Conservation (phyloP, 2,888 invertebrate species). For the Rhodophaea formosa region DNA sequence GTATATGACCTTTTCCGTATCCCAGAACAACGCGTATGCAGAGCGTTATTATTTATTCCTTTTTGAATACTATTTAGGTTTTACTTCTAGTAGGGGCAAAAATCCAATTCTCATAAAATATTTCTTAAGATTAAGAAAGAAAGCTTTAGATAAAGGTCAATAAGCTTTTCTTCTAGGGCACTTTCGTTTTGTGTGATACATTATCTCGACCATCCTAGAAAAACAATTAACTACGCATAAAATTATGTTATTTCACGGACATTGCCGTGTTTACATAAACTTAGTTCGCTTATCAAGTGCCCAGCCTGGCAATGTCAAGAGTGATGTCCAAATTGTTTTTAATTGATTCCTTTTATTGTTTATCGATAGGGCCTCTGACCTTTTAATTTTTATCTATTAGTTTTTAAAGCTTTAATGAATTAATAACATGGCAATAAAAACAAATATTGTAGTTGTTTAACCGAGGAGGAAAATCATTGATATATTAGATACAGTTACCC, state of each 20-base stretch:
- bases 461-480: too few relatives aligned
- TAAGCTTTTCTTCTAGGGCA: background rate
- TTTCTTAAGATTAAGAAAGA: too few relatives aligned
- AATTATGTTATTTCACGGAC: background rate
- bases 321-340: background rate
- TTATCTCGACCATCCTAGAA: background rate
- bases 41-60: too few relatives aligned
- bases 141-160: too few relatives aligned
- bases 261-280: background rate
- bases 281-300: background rate
- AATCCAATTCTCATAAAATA: too few relatives aligned
- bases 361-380: background rate
- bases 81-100: too few relatives aligned
- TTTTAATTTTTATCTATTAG: background rate
- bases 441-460: too few relatives aligned
- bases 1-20: too few relatives aligned
- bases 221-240: background rate
- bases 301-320: constrained; percentile 2
- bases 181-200: background rate
- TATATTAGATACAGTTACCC: too few relatives aligned
- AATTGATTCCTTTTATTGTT: constrained; percentile 9
- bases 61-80: too few relatives aligned
- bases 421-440: too few relatives aligned
- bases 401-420: background rate
- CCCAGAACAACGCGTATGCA: too few relatives aligned